Percentiles rank a stretch among this genome's conserved stretches.
phyloP scores from a whole-genome alignment of 2,888 invertebrate genomes.

The Drosophila paracracens region DNA sequence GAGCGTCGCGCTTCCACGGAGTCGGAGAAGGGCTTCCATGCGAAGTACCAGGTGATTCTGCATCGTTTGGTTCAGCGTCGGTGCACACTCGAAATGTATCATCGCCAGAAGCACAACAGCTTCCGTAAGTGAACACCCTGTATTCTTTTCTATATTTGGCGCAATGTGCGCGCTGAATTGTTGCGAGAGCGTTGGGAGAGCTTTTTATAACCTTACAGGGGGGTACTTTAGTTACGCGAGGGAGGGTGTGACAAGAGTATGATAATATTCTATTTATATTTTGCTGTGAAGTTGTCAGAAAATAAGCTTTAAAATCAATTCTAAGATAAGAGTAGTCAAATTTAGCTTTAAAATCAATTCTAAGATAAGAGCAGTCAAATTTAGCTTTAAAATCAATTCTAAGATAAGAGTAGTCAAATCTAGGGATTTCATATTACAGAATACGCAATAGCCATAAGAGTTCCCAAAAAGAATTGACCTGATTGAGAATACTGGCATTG shows the following conservation, averaged over 20 bases:
- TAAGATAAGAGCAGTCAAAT: not conserved
- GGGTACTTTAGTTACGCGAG: not conserved
- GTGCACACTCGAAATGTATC: constrained; percentile 95
- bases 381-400: not conserved
- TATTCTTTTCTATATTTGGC: constrained; percentile 74
- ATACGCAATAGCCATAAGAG: not conserved
- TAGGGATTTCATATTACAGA: not conserved
- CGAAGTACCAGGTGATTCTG: constrained; percentile 93
- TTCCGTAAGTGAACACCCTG: constrained; percentile 89
- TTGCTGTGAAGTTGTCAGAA: not conserved
- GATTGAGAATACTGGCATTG: not conserved
- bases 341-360: not conserved
- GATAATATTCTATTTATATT: not conserved
- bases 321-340: not conserved
- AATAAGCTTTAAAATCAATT: not conserved
- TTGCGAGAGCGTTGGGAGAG: constrained; percentile 46
- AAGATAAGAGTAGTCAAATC: not conserved
- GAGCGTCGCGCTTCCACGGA: constrained; percentile 89
- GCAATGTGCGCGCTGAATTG: constrained; percentile 62
- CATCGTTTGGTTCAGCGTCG: constrained; percentile 95
- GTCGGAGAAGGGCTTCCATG: constrained; percentile 94
- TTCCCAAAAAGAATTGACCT: not conserved
- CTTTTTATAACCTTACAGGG: constrained; percentile 7
- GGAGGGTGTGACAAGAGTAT: not conserved
- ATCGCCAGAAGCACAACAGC: constrained; percentile 91